Evolutionary conservation across 2,113 vertebrate species (phyloP), one percentile per base, ranked within the genome.

Genomic region (Leptocoma aspasia): DNA sequence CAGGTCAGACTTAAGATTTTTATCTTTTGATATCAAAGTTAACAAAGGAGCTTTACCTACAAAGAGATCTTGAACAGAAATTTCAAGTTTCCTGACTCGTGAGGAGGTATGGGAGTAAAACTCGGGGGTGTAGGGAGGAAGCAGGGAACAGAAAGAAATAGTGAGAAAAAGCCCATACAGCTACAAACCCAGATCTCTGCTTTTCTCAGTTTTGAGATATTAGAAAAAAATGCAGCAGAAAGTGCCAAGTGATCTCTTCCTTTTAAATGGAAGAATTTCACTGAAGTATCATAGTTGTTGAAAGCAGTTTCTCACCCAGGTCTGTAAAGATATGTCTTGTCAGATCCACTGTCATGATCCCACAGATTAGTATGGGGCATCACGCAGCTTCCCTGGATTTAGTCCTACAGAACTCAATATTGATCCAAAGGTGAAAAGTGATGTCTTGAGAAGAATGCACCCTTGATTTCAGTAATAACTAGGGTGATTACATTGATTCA

Each of bases 91-190:
- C 37, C 17, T 72, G 21, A 60, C 9, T 86, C 83, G 23, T 77
- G 31, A 60, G 27, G 8, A 47, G 10, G 49, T 28, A 59, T 10
- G 4, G 3, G 6, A 80, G 8, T 59, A 90, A 76, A 94, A 26
- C 12, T 35, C 1, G 0, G 8, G 3, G 0, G 1, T 68, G 17
- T 22, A 68, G 28, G 23, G 9, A 21, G 14, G 7, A 4, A 26
- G 15, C 2, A 7, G 18, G 13, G 20, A 52, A 39, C 7, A 66
- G 9, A 28, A 19, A 11, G 17, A 49, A 37, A 52, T n/a, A 30
- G 7, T 15, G 5, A 53, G 4, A 27, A 64, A 83, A 83, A 35
- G 2, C 0, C 22, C 4, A 23, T 31, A 37, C 2, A 69, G 13
- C 22, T 80, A 61, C 13, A 69, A 17, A 7, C 16, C 3, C 10